phyloP scores from a whole-genome alignment of 2,113 vertebrate species.

The Delphinapterus leucas region DNA sequence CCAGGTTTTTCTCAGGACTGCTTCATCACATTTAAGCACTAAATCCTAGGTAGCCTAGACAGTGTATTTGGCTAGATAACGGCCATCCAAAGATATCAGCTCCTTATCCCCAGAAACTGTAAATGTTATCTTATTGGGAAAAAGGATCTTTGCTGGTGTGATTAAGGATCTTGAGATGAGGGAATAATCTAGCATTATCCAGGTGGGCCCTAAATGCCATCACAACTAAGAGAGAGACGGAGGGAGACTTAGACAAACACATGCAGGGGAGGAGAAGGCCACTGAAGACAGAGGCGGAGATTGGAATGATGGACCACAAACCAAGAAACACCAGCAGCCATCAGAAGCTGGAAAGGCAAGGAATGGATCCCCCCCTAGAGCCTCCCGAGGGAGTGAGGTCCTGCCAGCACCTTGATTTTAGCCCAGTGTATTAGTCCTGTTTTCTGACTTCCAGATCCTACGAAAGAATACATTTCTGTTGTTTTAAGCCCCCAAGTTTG shows the following conservation, averaged over 20 bases:
- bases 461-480: not conserved
- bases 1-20: not conserved
- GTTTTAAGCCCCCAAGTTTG: not conserved
- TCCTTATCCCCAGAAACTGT: not conserved
- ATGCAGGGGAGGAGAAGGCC: not conserved
- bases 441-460: not conserved
- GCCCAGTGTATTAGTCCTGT: not conserved
- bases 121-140: not conserved
- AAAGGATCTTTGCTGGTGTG: not conserved
- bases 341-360: not conserved
- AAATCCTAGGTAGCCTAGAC: not conserved
- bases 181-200: not conserved
- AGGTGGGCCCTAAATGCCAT: not conserved
- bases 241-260: too few relatives aligned
- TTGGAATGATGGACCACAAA: rapidly evolving
- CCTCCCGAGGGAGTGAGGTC: not conserved
- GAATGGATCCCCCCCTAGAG: rapidly evolving
- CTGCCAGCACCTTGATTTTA: rapidly evolving
- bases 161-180: not conserved
- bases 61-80: not conserved
- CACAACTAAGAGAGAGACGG: not conserved
- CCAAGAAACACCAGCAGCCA: not conserved
- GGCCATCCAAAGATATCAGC: not conserved
- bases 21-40: not conserved
- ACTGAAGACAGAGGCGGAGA: rapidly evolving